Base-by-base conservation (phyloP, 2,888 invertebrate species). In the Drosophila tanythrix region DNA sequence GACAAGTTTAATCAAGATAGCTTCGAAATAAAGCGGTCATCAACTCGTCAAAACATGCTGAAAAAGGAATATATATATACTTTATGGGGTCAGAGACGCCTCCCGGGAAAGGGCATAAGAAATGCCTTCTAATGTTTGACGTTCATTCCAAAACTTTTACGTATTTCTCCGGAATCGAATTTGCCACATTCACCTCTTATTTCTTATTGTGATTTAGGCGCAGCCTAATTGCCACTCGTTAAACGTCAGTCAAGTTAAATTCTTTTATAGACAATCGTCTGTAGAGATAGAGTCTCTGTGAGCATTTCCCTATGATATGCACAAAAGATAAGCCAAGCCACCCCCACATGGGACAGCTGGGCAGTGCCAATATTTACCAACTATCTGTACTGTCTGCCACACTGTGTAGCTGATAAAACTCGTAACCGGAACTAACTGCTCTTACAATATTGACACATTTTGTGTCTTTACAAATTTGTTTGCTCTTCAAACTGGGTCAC, bases 381-480 rank as follows among this genome's bases (percentile, higher is more conserved):
- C 51, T 69, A 53, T 40, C 33, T 46, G 15, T 29, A 27, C 4
- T 25, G 4, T 43, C 21, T 46, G 57, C 36, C 40, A 38, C 43
- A 25, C 18, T 6, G 36, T 38, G 25, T 18, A 36, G 62, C 59
- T 60, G 67, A 71, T 80, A 88, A 70, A 73, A 77, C 70, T 77
- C 69, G 77, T 75, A 86, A 64, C 86, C 83, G 83, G 87, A 83
- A 83, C 83, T 88, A 86, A 86, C 81, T 75, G 83, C 82, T 83
- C 60, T 64, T 73, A n/a, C 73, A 89, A 83, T 83, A 83, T 83
- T 83, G 83, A 89, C 88, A 87, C 78, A 83, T 87, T 81, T 70
- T 70, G 64, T 86, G 84, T 81, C 79, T 89, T 73, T 75, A 71
- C 81, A 81, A 89, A 89, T 89, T 89, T 87, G 83, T 89, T 83